phyloP scores from a whole-genome alignment of 2,888 invertebrate genomes.

The Parnassius glacialis region DNA sequence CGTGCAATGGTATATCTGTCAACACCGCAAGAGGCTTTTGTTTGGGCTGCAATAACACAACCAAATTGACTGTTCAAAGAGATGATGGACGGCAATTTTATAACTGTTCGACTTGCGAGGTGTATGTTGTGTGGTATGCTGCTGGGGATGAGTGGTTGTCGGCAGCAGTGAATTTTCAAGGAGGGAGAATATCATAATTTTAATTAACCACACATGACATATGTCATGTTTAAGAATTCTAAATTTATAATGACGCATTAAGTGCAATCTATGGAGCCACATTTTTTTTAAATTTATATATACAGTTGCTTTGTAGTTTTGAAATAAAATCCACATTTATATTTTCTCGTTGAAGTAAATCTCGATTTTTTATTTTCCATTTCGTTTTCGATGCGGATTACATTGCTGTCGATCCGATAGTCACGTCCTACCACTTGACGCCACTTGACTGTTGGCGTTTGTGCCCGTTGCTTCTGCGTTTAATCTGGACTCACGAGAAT shows the following conservation, averaged over 20 bases:
- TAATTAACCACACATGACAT: too few species aligned
- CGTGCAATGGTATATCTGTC: too few species aligned
- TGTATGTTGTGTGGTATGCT: too few species aligned
- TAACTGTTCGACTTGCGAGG: too few species aligned
- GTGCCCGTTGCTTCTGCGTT: slow-evolving; percentile 26
- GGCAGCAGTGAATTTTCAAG: too few species aligned
- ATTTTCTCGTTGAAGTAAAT: slow-evolving; percentile 16
- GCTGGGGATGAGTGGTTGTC: too few species aligned
- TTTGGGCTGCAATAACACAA: background rate
- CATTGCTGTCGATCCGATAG: slow-evolving; percentile 47
- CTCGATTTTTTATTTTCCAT: slow-evolving; percentile 24
- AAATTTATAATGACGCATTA: too few species aligned
- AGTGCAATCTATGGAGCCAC: too few species aligned
- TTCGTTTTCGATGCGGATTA: slow-evolving; percentile 36
- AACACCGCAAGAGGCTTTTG: too few species aligned
- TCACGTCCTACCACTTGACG: slow-evolving; percentile 67
- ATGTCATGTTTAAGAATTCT: too few species aligned
- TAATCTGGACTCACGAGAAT: slow-evolving; percentile 19
- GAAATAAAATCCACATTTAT: slow-evolving; percentile 12
- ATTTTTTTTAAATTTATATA: background rate
- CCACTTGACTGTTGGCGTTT: slow-evolving; percentile 49
- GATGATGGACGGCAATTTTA: background rate
- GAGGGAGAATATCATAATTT: too few species aligned
- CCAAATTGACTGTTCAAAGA: background rate
- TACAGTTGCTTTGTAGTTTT: background rate